Base-by-base conservation (phyloP, 2,888 invertebrate genomes). In the Pseudolycoriella hygida region DNA sequence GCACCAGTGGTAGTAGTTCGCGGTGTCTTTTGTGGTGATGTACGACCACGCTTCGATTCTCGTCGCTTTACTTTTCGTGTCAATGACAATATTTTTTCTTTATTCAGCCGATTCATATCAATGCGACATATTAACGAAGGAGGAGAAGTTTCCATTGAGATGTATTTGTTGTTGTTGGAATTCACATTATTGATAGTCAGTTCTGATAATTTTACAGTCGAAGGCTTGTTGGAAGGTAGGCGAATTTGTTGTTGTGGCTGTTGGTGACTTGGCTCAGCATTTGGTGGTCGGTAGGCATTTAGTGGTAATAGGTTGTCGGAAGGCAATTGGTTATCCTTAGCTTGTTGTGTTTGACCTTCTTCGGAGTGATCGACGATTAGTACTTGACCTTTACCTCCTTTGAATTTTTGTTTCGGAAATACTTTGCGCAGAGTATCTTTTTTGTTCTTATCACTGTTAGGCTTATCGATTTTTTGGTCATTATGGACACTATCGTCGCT, bases 311-410 rank as follows among this genome's bases (percentile, higher is more conserved):
- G 50, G 51, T 47, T 54, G 50, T 53, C 55, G 40, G 53, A 53
- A 47, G 52, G 54, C 43, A 50, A 54, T 60, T 41, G 56, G 58
- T 17, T 56, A 57, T 46, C 53, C 58, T 51, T 51, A 57, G 62
- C 43, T 67, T 60, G 45, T 41, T 49, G 49, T 34, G 52, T 49
- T 46, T 58, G 56, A 42, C 64, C 56, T 54, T 71, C 71, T 50
- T 70, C 70, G 38, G 70, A 69, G 50, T 69, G 68, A 53, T 80
- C 81, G 48, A 80, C 76, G 45, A 81, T 75, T 44, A 81, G 76
- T 44, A 81, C 81, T 52, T 80, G 80, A 2, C 76, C 78, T 58
- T 80, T 80, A 46, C 74, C 74, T 15, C 78, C 79, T 52, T 76
- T 80, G 2, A 77, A 14, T 78, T 78, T 44, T 77, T 81, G 78